phyloP scores from a whole-genome alignment of 2,113 vertebrate species.

The Motacilla alba region DNA sequence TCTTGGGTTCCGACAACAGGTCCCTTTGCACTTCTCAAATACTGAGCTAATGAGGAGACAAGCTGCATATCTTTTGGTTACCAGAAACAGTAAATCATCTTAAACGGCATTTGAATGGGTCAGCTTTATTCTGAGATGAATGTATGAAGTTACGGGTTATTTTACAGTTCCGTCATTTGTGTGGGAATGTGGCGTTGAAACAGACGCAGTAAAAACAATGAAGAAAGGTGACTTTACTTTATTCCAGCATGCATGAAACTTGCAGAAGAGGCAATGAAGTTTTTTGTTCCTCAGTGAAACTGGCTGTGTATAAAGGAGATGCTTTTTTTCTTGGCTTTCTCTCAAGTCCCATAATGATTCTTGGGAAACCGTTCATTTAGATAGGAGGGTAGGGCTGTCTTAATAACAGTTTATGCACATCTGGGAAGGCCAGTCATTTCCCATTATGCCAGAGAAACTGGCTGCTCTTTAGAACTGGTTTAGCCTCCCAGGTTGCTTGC shows the following conservation, averaged over 20 bases:
- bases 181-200: not conserved
- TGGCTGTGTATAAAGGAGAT: not conserved
- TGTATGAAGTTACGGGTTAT: accelerated
- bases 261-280: not conserved
- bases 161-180: not conserved
- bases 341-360: not conserved
- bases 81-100: not conserved
- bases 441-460: not conserved
- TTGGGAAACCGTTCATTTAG: not conserved
- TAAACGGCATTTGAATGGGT: not conserved
- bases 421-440: not conserved
- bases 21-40: not conserved
- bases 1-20: too few species aligned
- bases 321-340: not conserved
- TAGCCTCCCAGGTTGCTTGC: not conserved
- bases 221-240: not conserved
- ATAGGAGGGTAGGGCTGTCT: not conserved
- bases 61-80: not conserved
- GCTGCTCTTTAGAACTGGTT: conserved; percentile 4
- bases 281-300: not conserved
- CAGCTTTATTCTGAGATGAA: not conserved
- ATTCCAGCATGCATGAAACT: not conserved
- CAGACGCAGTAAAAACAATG: not conserved
- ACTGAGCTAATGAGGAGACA: not conserved
- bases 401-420: not conserved